These are phyloP conservation scores for Sigmodon hispidus DNA, from an alignment of 2,113 vertebrate species.

Conservation along the genomic window DNA sequence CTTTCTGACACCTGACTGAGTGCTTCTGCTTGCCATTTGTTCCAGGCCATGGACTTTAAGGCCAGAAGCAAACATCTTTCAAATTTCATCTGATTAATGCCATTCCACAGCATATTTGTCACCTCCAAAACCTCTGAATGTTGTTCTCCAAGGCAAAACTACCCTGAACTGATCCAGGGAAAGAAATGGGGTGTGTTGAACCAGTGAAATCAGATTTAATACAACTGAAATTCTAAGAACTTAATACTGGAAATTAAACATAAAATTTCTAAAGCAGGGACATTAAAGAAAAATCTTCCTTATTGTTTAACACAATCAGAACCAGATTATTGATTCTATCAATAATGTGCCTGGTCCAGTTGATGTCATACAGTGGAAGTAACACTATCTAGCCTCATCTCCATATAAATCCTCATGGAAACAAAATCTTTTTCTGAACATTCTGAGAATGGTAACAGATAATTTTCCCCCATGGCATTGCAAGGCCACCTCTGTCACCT, in stretches of 20 bases:
- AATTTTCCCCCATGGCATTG: neutral
- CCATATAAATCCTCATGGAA: neutral
- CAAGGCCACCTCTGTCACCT: neutral
- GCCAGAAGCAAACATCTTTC: slow-evolving; percentile 77
- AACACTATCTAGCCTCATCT: neutral
- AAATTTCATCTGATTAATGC: slow-evolving; percentile 82
- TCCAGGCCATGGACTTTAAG: slow-evolving; percentile 77
- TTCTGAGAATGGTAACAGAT: neutral
- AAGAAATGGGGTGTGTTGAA: slow-evolving; percentile 65
- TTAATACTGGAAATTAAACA: slow-evolving; percentile 60
- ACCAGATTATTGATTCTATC: neutral
- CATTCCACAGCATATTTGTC: slow-evolving; percentile 73
- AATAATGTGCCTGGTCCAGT: neutral
- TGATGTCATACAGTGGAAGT: neutral
- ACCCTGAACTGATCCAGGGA: slow-evolving; percentile 48
- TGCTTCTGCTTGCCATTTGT: slow-evolving; percentile 76
- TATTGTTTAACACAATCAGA: neutral
- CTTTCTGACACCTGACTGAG: slow-evolving; percentile 66
- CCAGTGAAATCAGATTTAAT: slow-evolving; percentile 51
- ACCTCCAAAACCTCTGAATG: slow-evolving; percentile 71
- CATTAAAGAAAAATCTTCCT: neutral
- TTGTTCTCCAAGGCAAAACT: slow-evolving; percentile 69
- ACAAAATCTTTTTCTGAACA: neutral
- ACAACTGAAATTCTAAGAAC: slow-evolving; percentile 51
- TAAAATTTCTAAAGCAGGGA: neutral